These are phyloP conservation scores for Trematocara zebra DNA, from an alignment of 2,113 vertebrate species.

Conservation along the genomic window DNA sequence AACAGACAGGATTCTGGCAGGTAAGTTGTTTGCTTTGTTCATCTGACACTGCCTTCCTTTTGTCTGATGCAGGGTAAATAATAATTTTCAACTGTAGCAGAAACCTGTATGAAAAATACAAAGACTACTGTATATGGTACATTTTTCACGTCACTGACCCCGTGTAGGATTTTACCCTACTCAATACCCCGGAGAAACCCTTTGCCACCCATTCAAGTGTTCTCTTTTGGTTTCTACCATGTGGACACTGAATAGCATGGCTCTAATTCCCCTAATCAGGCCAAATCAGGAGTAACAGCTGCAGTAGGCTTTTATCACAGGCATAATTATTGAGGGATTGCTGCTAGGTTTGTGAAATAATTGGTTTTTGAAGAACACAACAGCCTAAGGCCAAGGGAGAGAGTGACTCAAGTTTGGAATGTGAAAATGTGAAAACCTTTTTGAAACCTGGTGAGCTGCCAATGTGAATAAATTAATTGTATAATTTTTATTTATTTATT, in stretches of 20 bases:
- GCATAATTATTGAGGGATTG: slow-evolving; percentile 32
- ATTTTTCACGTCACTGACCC: background rate
- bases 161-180: background rate
- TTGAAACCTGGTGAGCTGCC: background rate
- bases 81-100: background rate
- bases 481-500: too few relatives aligned
- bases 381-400: background rate
- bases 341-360: slow-evolving; percentile 33
- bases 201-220: background rate
- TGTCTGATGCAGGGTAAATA: background rate
- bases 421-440: background rate
- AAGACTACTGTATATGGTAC: background rate
- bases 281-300: slow-evolving; percentile 30
- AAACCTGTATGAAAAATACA: background rate
- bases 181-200: background rate
- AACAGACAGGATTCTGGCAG: background rate
- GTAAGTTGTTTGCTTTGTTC: slow-evolving; percentile 42
- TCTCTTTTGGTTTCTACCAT: background rate
- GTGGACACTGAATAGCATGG: background rate
- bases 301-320: slow-evolving; percentile 27
- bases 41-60: background rate
- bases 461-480: background rate
- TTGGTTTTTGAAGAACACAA: slow-evolving; percentile 36
- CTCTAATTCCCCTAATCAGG: background rate
- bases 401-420: background rate